Evolutionary conservation across 2,888 invertebrate species (phyloP), one percentile per base, ranked within the genome.

Genomic region (Lasioglossum figueresi): DNA sequence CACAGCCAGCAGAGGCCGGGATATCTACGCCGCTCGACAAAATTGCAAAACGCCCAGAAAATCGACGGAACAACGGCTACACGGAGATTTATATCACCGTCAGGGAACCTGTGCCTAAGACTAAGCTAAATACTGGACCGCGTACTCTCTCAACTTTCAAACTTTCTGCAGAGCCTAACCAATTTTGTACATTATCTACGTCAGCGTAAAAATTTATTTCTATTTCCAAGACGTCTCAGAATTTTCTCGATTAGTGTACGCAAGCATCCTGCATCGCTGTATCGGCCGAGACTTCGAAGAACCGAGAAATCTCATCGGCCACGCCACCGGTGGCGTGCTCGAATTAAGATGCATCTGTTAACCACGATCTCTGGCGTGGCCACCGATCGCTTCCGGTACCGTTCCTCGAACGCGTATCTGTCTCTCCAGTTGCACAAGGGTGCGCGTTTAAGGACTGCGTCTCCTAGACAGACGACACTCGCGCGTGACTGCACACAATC

Each of bases 271-370:
- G 52, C 52, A 31, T 31, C 27, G 63, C 45, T 52, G 19, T 74
- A 84, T 80, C 80, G 79, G 56, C 79, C 34, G 71, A 72, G 79
- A 56, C 87, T 88, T 91, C 88, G 79, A 52, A 83, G 84, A 91
- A 87, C 48, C 80, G 87, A 84, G n/a, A 37, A 86, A 89, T 91
- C 89, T 88, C 90, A 81, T 84, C 88, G 82, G 76, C 76, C 81
- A 48, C 80, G 84, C 76, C 81, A 84, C 84, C 59, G 88, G 73
- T 80, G 81, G 83, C 75, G 75, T 82, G 80, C 80, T 88, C 78
- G 88, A 88, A 88, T 88, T 88, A 84, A 88, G 88, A 88, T 88
- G 88, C 88, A 88, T 88, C 88, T 85, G 71, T 76, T 40, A 73
- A 80, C 81, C 63, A 63, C 56, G 68, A 84, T 82, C 80, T 37